Conservation (phyloP, 2,888 invertebrate genomes). For the Drosophila niveifrons region DNA sequence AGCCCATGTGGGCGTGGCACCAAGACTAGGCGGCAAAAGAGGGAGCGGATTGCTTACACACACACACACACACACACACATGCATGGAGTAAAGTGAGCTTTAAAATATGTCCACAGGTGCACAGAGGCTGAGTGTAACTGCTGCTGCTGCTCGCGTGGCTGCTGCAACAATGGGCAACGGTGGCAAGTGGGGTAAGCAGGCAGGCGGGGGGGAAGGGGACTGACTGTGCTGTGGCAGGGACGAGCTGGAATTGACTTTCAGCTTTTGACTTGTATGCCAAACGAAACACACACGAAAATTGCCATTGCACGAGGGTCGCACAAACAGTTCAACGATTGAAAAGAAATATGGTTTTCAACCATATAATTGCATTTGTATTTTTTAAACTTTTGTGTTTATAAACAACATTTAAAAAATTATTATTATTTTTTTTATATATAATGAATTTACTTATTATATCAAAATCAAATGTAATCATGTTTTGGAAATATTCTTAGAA, state of each 20-base stretch:
- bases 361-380: too few relatives aligned
- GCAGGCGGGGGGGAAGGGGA: neutral
- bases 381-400: too few relatives aligned
- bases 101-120: slow-evolving; percentile 78
- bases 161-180: neutral
- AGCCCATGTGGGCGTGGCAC: slow-evolving; percentile 24
- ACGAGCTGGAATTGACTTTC: slow-evolving; percentile 72
- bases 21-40: neutral
- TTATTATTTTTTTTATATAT: too few relatives aligned
- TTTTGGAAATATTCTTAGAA: too few relatives aligned
- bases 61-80: slow-evolving; percentile 11
- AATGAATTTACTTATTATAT: too few relatives aligned
- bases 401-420: too few relatives aligned
- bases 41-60: slow-evolving; percentile 14
- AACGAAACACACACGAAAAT: slow-evolving; percentile 55
- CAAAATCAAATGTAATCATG: too few relatives aligned
- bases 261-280: slow-evolving; percentile 74
- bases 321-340: neutral
- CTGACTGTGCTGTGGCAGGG: neutral
- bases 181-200: neutral
- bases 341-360: too few relatives aligned
- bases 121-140: slow-evolving; percentile 45
- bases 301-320: slow-evolving; percentile 41
- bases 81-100: slow-evolving; percentile 47
- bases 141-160: slow-evolving; percentile 26